Evolutionary conservation across 2,797 vertebrate genomes (phyloP), one percentile per base, ranked within the genome.

Genomic region (Pangasius sanitwongsei): DNA sequence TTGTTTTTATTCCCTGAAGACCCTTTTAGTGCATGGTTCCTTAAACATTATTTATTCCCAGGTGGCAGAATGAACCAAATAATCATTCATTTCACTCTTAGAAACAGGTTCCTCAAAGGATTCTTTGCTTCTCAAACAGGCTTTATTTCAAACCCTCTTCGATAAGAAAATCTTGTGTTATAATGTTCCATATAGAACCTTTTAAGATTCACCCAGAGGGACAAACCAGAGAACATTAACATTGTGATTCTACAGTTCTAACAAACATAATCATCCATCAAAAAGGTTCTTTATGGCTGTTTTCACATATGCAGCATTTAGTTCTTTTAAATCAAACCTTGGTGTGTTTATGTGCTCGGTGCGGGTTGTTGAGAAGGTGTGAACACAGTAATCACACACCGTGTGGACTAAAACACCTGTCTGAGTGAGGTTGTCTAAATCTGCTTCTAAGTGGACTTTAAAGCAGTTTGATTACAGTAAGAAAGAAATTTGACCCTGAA

Each of bases 331-430:
- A 34, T 34, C 28, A 84, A 50, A 23, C 16, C 63, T 23, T 48
- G 25, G 23, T 48, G 61, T 63, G 59, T 28, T 84, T 31, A n/a
- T 53, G 16, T 50, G 50, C 63, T 50, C 41, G 50, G 83, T 15
- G 3, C 28, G 18, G 23, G 25, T 50, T 31, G 13, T 31, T 67
- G 25, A 16, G 15, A 13, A n/a, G 41, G 41, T 67, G 61, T 53
- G n/a, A 85, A 69, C n/a, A 50, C 28, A 85, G 16, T 85, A 69
- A 85, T 85, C 48, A 85, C 18, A 37, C 63, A 50, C 83, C 37
- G n/a, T 70, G 44, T 53, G 18, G n/a, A 55, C 8, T 67, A 7
- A 48, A 48, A 53, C 44, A 6, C 18, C n/a, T 16, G 15, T 70
- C 83, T 85, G 44, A 53, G 65, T 70, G 48, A 69, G 48, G 25